phyloP scores from a whole-genome alignment of 2,888 invertebrate genomes.

The Muschampia plurimacula region DNA sequence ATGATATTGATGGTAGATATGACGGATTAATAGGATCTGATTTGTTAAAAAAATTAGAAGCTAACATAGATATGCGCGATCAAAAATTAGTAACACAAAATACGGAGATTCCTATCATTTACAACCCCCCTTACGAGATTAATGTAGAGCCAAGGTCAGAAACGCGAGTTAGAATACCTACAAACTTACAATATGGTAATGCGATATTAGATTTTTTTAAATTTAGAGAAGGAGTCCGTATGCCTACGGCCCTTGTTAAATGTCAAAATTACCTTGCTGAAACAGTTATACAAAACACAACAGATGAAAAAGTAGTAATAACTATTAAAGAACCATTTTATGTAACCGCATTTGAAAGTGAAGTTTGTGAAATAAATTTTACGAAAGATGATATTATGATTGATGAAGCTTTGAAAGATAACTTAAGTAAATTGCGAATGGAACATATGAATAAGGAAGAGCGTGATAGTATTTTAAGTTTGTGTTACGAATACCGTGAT shows the following conservation, averaged over 20 bases:
- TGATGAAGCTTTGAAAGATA: slow-evolving; percentile 27
- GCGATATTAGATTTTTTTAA: not conserved
- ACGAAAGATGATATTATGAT: no score
- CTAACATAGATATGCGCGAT: no score
- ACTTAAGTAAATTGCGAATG: slow-evolving; percentile 37
- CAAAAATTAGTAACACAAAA: slow-evolving; percentile 1
- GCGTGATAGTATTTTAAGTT: slow-evolving; percentile 26
- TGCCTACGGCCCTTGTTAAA: slow-evolving; percentile 4
- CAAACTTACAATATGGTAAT: not conserved
- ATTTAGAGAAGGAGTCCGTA: not conserved
- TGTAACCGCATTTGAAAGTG: no score
- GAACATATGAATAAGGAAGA: slow-evolving; percentile 45
- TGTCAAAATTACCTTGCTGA: not conserved
- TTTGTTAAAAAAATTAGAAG: slow-evolving; percentile 11
- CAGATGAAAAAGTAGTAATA: not conserved
- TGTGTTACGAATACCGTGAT: slow-evolving; percentile 47
- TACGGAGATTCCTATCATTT: slow-evolving; percentile 6
- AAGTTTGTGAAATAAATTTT: no score
- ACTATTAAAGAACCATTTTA: no score
- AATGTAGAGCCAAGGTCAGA: not conserved
- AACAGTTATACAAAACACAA: slow-evolving; percentile 4
- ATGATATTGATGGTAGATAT: slow-evolving; percentile 9
- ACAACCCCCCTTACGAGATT: not conserved
- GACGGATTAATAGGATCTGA: slow-evolving; percentile 44
- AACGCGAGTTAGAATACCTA: not conserved